Conservation (phyloP, 2,888 invertebrate species). For the Argynnis bischoffii region DNA sequence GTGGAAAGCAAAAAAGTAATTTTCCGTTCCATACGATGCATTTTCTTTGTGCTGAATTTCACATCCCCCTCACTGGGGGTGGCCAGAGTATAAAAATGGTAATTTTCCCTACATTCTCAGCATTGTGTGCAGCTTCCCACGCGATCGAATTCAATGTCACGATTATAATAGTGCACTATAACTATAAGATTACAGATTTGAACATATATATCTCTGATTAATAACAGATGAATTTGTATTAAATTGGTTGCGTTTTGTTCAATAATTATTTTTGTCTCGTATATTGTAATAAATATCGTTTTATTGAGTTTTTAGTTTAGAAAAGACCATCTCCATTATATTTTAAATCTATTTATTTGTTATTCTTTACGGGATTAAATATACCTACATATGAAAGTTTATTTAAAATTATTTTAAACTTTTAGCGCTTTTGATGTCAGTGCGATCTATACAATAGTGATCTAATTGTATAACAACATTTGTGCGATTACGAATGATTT, state of each 20-base stretch:
- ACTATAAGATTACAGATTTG: too few relatives aligned
- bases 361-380: neutral
- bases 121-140: slow-evolving; percentile 27
- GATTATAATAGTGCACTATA: neutral
- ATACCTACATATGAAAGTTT: neutral
- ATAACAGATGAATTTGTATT: too few relatives aligned
- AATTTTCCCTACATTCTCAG: slow-evolving; percentile 27
- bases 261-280: too few relatives aligned
- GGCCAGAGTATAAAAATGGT: slow-evolving; percentile 12
- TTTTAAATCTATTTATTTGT: too few relatives aligned
- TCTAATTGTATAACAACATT: neutral
- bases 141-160: slow-evolving; percentile 30
- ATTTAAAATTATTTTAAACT: slow-evolving; percentile 5
- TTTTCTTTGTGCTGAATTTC: slow-evolving; percentile 27
- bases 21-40: slow-evolving; percentile 8
- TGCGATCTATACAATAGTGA: neutral
- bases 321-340: too few relatives aligned
- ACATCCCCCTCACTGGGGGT: neutral
- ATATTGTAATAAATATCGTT: too few relatives aligned
- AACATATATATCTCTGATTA: too few relatives aligned
- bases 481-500: slow-evolving; percentile 3
- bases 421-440: neutral
- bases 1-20: slow-evolving; percentile 17
- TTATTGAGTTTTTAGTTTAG: too few relatives aligned
- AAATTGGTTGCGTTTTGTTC: too few relatives aligned